A percentile compares a stretch with the other conserved stretches of the same genome.
These are phyloP conservation scores for Bombylius discolor DNA, from an alignment of 2,888 invertebrate genomes.

Conservation along the genomic window DNA sequence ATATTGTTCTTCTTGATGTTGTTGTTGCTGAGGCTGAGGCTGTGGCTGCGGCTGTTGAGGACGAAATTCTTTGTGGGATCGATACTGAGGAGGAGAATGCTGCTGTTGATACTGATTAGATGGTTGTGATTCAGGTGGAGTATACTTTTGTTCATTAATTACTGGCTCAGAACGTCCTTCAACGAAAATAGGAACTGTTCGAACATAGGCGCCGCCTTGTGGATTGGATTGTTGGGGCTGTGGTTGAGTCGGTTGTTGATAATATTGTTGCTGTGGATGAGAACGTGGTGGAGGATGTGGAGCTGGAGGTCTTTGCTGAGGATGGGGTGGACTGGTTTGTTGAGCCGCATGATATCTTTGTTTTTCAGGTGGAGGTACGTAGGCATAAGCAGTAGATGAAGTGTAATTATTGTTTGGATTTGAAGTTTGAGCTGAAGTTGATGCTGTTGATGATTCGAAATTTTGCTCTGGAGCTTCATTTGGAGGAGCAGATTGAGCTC, in stretches of 20 bases:
- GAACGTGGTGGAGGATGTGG: conserved; percentile 1
- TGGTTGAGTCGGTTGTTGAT: conserved; percentile 14
- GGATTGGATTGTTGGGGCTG: conserved; percentile 28
- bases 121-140: conserved; percentile 6
- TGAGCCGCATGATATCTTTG: conserved; percentile 19
- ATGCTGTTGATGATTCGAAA: conserved; percentile 10
- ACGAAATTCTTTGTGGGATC: no score
- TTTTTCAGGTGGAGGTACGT: conserved; percentile 2
- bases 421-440: neutral
- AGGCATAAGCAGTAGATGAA: neutral
- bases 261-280: conserved; percentile 5
- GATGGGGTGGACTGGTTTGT: conserved; percentile 5
- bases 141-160: conserved; percentile 14
- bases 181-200: conserved; percentile 79
- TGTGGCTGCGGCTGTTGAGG: conserved; percentile 24
- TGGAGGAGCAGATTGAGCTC: conserved; percentile 72
- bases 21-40: conserved; percentile 21
- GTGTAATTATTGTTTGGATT: neutral
- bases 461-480: conserved; percentile 33
- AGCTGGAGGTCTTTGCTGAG: neutral
- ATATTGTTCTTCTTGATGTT: conserved; percentile 16
- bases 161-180: conserved; percentile 75
- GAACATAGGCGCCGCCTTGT: conserved; percentile 39
- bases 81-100: conserved; percentile 24
- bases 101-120: conserved; percentile 27